phyloP scores from a whole-genome alignment of 2,113 vertebrate species.

The Alethe diademata region DNA sequence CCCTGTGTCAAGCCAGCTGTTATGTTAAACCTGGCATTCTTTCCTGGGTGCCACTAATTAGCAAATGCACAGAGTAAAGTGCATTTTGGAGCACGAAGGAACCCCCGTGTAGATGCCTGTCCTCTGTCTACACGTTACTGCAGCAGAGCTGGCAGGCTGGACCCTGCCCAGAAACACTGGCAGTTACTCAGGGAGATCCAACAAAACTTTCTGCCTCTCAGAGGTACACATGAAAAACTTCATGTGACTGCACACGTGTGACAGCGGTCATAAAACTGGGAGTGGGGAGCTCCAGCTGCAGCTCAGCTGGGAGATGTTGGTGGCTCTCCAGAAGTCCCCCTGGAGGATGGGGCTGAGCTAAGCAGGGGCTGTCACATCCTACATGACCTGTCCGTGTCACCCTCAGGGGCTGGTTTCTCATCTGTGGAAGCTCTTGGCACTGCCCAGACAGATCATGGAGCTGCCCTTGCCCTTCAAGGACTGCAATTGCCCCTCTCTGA shows the following conservation, averaged over 20 bases:
- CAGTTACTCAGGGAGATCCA: background rate
- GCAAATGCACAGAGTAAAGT: background rate
- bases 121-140: background rate
- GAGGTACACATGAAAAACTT: background rate
- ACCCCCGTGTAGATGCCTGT: background rate
- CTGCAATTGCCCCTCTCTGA: background rate
- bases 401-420: background rate
- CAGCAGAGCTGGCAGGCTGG: background rate
- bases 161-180: background rate
- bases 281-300: background rate
- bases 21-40: background rate
- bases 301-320: background rate
- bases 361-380: background rate
- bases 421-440: fast-evolving
- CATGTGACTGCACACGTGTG: background rate
- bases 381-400: background rate
- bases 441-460: background rate
- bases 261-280: background rate
- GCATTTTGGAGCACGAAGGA: background rate
- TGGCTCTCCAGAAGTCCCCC: background rate
- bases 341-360: background rate
- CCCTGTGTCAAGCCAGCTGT: background rate
- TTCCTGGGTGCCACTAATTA: background rate
- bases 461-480: background rate
- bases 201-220: background rate